Base-by-base conservation (phyloP, 2,113 vertebrate species). In the Tachycineta bicolor region DNA sequence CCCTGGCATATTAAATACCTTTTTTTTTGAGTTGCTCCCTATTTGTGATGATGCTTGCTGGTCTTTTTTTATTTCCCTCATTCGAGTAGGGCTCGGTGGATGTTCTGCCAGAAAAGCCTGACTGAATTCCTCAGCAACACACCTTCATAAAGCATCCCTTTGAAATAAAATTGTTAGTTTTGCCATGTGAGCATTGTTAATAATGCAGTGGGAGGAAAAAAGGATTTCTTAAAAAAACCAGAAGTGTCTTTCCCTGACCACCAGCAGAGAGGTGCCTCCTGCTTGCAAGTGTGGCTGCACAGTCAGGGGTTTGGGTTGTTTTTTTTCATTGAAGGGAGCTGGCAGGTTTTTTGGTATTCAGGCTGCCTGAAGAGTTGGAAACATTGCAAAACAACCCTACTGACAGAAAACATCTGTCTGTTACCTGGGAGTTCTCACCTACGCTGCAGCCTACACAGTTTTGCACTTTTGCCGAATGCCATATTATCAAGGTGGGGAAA, bases 161-260 rank as follows among this genome's bases (percentile, higher is more conserved):
- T 94, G 94, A 94, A 94, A 89, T 79, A 56, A 92, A 89, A 91
- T 85, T 88, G 58, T 73, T 87, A 94, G 67, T 93, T 95, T 94
- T 95, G 53, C 82, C 79, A 69, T 93, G 90, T 95, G 93, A 95
- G 75, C 85, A 91, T 68, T 67, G 52, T 95, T 83, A 91, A 91
- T 93, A 93, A 89, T 94, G 93, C 62, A 93, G 14, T 37, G 23
- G 14, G 46, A 31, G 44, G 8, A 13, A 7, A 73, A 91, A 73
- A 59, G 62, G 50, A 43, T 64, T 89, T 91, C 34, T 74, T 56
- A 58, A 77, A 81, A 37, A 89, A 84, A 39, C 0, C 37, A 68
- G 44, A n/a, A 56, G 43, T 25, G n/a, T 56, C 53, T 83, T 79
- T 97, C n/a, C n/a, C 49, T 85, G 77, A 49, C 41, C 7, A 1